Percentiles rank a stretch among this genome's conserved stretches.
Evolutionary conservation across 2,113 vertebrate genomes (phyloP).

Genomic region (Solea senegalensis): DNA sequence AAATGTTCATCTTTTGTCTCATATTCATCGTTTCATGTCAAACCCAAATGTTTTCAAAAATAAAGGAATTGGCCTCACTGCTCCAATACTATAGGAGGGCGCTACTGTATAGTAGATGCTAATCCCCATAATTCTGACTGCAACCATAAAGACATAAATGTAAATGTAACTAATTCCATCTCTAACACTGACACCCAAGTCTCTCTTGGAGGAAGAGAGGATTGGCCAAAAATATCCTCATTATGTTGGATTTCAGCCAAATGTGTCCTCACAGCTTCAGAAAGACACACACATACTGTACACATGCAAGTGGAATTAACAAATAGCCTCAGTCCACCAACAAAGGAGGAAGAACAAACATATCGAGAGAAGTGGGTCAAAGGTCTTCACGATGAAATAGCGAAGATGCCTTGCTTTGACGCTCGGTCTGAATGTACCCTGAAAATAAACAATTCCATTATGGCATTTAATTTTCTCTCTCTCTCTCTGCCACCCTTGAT

Average conservation of each 20-base stretch:
- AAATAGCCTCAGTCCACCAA: conserved; percentile 31
- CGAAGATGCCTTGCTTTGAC: not conserved
- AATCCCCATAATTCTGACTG: too few species aligned
- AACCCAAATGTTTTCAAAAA: too few species aligned
- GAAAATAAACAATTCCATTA: conserved; percentile 66
- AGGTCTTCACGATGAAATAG: conserved; percentile 7
- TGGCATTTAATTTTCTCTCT: conserved; percentile 56
- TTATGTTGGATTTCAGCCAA: not conserved
- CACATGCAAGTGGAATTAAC: not conserved
- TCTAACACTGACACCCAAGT: too few species aligned
- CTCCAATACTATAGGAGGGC: too few species aligned
- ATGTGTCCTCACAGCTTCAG: not conserved
- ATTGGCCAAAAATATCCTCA: too few species aligned
- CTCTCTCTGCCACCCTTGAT: conserved; percentile 47
- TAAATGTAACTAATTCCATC: too few species aligned
- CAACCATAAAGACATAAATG: too few species aligned
- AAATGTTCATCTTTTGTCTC: too few species aligned
- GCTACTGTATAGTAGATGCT: too few species aligned
- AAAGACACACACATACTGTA: not conserved
- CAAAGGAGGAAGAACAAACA: conserved; percentile 41
- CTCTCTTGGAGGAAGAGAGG: too few species aligned
- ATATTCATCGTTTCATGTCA: too few species aligned
- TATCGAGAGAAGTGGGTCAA: conserved; percentile 48
- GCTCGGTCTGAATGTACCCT: not conserved
- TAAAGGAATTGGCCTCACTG: too few species aligned